Evolutionary conservation across 2,888 invertebrate species (phyloP).

Genomic region (Polylopha cassiicola): DNA sequence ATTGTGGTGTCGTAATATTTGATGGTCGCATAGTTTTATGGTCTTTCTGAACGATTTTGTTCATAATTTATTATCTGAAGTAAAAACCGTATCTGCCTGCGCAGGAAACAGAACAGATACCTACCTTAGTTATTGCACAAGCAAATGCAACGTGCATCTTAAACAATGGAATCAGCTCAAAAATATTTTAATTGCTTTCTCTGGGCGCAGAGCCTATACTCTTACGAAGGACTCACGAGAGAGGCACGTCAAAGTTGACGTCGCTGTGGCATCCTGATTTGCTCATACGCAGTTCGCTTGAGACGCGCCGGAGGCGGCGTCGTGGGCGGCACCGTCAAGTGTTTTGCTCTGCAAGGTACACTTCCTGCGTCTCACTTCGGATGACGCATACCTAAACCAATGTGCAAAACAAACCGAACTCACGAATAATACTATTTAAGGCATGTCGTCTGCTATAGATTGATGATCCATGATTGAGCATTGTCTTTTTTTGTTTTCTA

Average conservation of each 20-base stretch:
- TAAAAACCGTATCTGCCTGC: too few relatives aligned
- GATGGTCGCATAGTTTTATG: slow-evolving; percentile 4
- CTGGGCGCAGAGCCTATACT: background rate
- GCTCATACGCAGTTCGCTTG: slow-evolving; percentile 25
- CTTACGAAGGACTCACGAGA: background rate
- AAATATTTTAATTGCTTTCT: slow-evolving; percentile 10
- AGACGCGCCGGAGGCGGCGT: slow-evolving; percentile 43
- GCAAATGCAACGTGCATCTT: slow-evolving; percentile 9
- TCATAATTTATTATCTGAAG: too few relatives aligned
- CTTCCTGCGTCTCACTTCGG: slow-evolving; percentile 40
- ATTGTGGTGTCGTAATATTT: slow-evolving; percentile 5
- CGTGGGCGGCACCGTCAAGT: slow-evolving; percentile 51
- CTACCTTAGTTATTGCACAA: too few relatives aligned
- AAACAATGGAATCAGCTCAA: slow-evolving; percentile 9
- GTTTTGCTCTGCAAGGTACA: slow-evolving; percentile 42
- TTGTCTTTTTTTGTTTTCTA: slow-evolving; percentile 27
- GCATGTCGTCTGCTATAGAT: slow-evolving; percentile 28
- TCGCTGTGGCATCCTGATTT: slow-evolving; percentile 1
- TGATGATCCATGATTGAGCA: slow-evolving; percentile 35
- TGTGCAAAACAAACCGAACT: slow-evolving; percentile 32
- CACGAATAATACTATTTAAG: slow-evolving; percentile 58
- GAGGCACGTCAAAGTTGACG: background rate
- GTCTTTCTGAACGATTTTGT: too few relatives aligned
- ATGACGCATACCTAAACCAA: slow-evolving; percentile 52
- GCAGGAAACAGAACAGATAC: too few relatives aligned